Percentiles rank a stretch among this genome's conserved stretches.
These are phyloP conservation scores for Adoxophyes honmai DNA, from an alignment of 1,140 invertebrate genomes.

Conservation along the genomic window DNA sequence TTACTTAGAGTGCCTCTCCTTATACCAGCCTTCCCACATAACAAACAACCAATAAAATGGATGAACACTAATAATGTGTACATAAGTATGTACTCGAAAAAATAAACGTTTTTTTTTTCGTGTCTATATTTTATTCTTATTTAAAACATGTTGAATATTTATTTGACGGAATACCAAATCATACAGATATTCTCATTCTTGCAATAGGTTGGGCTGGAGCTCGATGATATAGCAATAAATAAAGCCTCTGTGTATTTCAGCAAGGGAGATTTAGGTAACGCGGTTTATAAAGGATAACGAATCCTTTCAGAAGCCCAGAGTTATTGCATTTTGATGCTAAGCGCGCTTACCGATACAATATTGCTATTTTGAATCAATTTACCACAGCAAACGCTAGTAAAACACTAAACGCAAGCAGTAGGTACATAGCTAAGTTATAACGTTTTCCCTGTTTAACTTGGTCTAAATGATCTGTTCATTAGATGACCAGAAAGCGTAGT, in stretches of 20 bases:
- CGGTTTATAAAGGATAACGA: slow-evolving; percentile 15
- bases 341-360: slow-evolving; percentile 6
- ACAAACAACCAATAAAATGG: not conserved
- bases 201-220: slow-evolving; percentile 1
- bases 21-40: not conserved
- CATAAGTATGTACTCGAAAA: no score
- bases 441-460: not conserved
- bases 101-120: no score
- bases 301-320: slow-evolving; percentile 8
- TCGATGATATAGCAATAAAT: slow-evolving; percentile 3
- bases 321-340: slow-evolving; percentile 16
- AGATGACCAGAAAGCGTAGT: not conserved
- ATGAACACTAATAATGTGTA: no score
- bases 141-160: no score
- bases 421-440: not conserved
- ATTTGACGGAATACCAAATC: not conserved
- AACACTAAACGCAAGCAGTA: slow-evolving; percentile 11
- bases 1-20: slow-evolving; percentile 36
- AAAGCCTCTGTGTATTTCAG: slow-evolving; percentile 6
- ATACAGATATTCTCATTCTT: slow-evolving; percentile 1
- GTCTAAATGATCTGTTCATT: not conserved
- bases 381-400: not conserved
- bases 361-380: slow-evolving; percentile 8
- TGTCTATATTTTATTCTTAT: no score
- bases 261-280: slow-evolving; percentile 9